Evolutionary conservation across 2,797 vertebrate species (phyloP), one percentile per base, ranked within the genome.

Genomic region (Pelobates cultripes): DNA sequence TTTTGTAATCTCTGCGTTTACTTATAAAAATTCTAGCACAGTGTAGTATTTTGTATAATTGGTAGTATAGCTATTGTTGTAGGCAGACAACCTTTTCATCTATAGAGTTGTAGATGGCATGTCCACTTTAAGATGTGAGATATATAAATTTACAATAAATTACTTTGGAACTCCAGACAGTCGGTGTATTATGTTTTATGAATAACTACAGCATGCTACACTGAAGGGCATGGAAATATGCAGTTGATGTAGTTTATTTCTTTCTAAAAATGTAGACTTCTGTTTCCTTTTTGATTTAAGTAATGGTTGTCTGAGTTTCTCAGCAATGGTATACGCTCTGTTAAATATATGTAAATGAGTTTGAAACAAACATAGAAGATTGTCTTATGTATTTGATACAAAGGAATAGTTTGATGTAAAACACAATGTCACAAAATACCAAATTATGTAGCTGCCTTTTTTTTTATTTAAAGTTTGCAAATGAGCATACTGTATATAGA

Each of bases 401-500:
- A 60, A 44, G 44, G 15, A 7, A 9, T 13, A 63, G 17, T 80
- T n/a, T 7, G 28, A 51, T 43, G 12, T 60, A 45, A 64, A 45
- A 63, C 9, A 68, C 44, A 57, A 60, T 57, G 17, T 66, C 42
- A 6, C 15, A 57, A 72, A 60, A 60, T 42, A 43, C 41, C 13
- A 42, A 55, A 61, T 60, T 42, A 42, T 43, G 8, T 43, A 9
- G 7, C 14, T 17, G 7, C 14, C 14, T 14, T 5, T 3, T 73
- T 67, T 77, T 86, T 75, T 83, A n/a, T 43, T 28, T 28, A 51
- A 77, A 87, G 78, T 88, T 82, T 79, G 85, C 86, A 88, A 90
- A 91, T 91, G 85, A 90, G 71, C 63, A 55, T 79, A 77, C 75
- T 84, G 80, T 81, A 87, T 82, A 86, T 82, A 91, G 89, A 91